phyloP scores from a whole-genome alignment of 2,888 invertebrate species.

The Cheilosia soror region DNA sequence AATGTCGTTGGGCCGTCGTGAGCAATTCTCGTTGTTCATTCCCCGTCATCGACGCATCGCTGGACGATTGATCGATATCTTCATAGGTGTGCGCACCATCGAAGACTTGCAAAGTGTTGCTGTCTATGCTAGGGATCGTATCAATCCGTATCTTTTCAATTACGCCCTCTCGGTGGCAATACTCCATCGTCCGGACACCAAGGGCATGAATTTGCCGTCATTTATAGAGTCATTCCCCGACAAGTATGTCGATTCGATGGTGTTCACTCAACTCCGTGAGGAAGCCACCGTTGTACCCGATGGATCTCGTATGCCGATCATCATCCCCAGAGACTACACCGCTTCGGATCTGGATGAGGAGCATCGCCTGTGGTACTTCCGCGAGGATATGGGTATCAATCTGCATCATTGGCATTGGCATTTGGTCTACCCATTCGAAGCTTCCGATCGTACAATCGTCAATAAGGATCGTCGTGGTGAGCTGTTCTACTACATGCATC shows the following conservation, averaged over 20 bases:
- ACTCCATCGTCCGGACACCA: slow-evolving; percentile 86
- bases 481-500: slow-evolving; percentile 91
- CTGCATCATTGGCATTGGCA: slow-evolving; percentile 85
- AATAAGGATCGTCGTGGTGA: slow-evolving; percentile 88
- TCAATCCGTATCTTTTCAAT: slow-evolving; percentile 91
- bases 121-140: slow-evolving; percentile 87
- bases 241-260: slow-evolving; percentile 86
- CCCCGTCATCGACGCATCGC: slow-evolving; percentile 87
- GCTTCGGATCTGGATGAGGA: slow-evolving; percentile 89
- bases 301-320: slow-evolving; percentile 86
- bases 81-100: slow-evolving; percentile 87
- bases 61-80: slow-evolving; percentile 86
- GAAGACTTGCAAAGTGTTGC: slow-evolving; percentile 88
- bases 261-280: slow-evolving; percentile 85
- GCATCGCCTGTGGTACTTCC: slow-evolving; percentile 90
- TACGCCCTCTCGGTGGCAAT: slow-evolving; percentile 90
- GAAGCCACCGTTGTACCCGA: slow-evolving; percentile 85
- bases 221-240: slow-evolving; percentile 87
- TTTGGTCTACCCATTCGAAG: slow-evolving; percentile 89
- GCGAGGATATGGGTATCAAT: slow-evolving; percentile 84
- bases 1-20: slow-evolving; percentile 86
- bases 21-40: slow-evolving; percentile 88
- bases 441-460: slow-evolving; percentile 84
- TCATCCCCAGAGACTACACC: slow-evolving; percentile 87
- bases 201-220: slow-evolving; percentile 85